A percentile compares a stretch with the other conserved stretches of the same genome.
phyloP scores from a whole-genome alignment of 2,888 invertebrate species.

The Patella pellucida region DNA sequence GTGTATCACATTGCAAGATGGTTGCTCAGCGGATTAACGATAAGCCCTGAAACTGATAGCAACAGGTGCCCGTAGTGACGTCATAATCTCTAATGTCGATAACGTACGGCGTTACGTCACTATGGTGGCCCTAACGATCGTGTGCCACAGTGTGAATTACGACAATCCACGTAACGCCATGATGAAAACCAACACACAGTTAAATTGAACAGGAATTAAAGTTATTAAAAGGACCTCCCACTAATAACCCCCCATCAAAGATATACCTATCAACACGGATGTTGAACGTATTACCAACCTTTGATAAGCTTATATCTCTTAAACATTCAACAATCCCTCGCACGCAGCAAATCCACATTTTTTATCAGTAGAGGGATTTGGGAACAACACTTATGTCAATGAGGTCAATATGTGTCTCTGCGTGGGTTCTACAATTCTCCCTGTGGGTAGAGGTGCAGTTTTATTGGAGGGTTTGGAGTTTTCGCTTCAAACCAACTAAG shows the following conservation, averaged over 20 bases:
- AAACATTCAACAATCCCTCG: too few species aligned
- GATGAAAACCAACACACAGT: not conserved
- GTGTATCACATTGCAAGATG: not conserved
- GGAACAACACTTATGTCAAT: too few species aligned
- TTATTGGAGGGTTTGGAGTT: too few species aligned
- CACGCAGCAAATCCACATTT: too few species aligned
- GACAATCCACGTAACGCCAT: not conserved
- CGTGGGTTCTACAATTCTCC: too few species aligned
- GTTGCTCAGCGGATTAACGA: not conserved
- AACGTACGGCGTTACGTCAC: conserved; percentile 9
- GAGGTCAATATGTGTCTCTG: too few species aligned
- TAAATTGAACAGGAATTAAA: conserved; percentile 1
- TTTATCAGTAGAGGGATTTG: too few species aligned
- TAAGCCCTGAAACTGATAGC: not conserved
- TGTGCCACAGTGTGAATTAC: not conserved
- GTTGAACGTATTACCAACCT: too few species aligned
- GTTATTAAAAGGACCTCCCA: conserved; percentile 5
- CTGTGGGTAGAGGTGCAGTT: too few species aligned
- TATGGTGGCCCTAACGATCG: not conserved
- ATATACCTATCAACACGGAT: not conserved
- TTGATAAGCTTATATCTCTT: too few species aligned
- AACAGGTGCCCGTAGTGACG: conserved; percentile 5
- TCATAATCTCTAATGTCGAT: conserved; percentile 6
- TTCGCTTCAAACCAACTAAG: too few species aligned
- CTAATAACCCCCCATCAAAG: not conserved